Evolutionary conservation across 30 jellyfish, hydroid and myxozoan genomes (phyloP).

Genomic region (Euphysa ruthae): DNA sequence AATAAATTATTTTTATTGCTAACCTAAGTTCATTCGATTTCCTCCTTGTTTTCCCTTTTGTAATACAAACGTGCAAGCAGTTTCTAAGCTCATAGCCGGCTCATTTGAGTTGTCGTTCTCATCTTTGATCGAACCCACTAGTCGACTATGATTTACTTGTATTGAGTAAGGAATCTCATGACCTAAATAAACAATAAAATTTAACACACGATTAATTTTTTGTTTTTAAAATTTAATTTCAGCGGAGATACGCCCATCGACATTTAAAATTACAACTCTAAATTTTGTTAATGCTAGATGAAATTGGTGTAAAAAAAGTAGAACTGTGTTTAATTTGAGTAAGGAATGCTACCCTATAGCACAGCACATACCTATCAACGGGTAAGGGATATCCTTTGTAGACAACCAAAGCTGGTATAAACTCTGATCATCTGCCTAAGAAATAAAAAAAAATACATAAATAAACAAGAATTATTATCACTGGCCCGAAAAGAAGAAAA

Average conservation of each 20-base stretch:
- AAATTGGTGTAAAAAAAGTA: too few relatives aligned
- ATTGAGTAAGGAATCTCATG: conserved; percentile 93
- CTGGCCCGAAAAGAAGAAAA: not conserved
- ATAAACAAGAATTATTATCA: not conserved
- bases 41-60: conserved; percentile 57
- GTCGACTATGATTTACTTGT: conserved; percentile 65
- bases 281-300: too few relatives aligned
- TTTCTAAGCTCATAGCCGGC: not conserved
- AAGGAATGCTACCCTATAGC: too few relatives aligned
- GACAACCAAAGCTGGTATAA: conserved; percentile 91
- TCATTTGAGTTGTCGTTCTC: conserved; percentile 21
- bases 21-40: conserved; percentile 62
- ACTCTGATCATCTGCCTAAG: conserved; percentile 51
- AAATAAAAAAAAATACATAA: not conserved
- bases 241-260: too few relatives aligned
- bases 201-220: too few relatives aligned
- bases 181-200: conserved; percentile 46
- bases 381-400: conserved; percentile 82
- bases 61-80: conserved; percentile 59
- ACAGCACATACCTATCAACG: conserved; percentile 64
- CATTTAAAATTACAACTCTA: too few relatives aligned
- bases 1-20: too few relatives aligned
- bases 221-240: too few relatives aligned
- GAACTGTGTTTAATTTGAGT: too few relatives aligned
- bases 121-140: conserved; percentile 12